Evolutionary conservation across 2,113 vertebrate genomes (phyloP), one percentile per base, ranked within the genome.

Genomic region (Rhynchomys soricoides): DNA sequence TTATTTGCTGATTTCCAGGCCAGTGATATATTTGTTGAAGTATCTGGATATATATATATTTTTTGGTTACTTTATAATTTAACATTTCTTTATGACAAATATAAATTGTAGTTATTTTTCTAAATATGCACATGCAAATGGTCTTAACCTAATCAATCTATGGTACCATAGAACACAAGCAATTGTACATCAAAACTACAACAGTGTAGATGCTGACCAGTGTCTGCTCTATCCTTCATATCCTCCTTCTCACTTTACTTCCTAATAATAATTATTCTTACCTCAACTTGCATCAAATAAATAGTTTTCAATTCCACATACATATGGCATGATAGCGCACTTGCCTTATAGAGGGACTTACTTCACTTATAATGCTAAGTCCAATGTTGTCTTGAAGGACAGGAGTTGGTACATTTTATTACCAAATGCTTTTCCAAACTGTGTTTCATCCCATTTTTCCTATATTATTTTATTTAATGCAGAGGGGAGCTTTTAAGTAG

Each of bases 301-400:
- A n/a, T n/a, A n/a, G n/a, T n/a, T n/a, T n/a, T n/a, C n/a, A n/a
- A n/a, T n/a, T n/a, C n/a, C n/a, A n/a, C n/a, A n/a, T n/a, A n/a
- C n/a, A n/a, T n/a, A n/a, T n/a, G n/a, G n/a, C n/a, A n/a, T n/a
- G n/a, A n/a, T n/a, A n/a, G n/a, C n/a, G n/a, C n/a, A n/a, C n/a
- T n/a, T n/a, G n/a, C n/a, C n/a, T n/a, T n/a, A n/a, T n/a, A 24
- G 15, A 0, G 5, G 71, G 6, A 11, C 5, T 43, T 59, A 19
- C 4, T 52, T 57, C n/a, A 83, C 21, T 79, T 17, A 22, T 16
- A 82, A 57, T 17, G 31, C 22, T 68, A 73, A 29, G 7, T 73
- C 15, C 21, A 15, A 21, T n/a, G 1, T 59, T 92, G 21, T 45
- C 16, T 2, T 6, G 45, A 71, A 59, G 15, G 11, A 85, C 13